Base-by-base conservation (phyloP, 2,888 invertebrate genomes). In the Troglohyphantes excavatus region DNA sequence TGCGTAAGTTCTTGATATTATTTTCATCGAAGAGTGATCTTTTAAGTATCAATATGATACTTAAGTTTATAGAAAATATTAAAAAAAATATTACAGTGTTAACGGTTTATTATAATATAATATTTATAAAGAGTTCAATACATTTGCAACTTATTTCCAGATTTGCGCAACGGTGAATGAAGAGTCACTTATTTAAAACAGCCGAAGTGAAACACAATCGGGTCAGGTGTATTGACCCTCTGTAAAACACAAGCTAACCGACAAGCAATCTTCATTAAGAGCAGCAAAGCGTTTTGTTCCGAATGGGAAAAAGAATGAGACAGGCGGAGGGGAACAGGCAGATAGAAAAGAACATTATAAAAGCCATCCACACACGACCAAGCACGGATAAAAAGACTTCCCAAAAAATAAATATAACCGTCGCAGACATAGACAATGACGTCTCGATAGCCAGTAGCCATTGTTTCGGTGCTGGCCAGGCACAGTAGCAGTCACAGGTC, bases 371-470 rank as follows among this genome's bases (percentile, higher is more conserved):
- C 83, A 73, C 59, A 9, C 83, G 83, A 43, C 39, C 83, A 43
- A 43, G 73, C 83, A 83, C 63, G 73, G 61, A 83, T 73, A 61
- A 63, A 83, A 70, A 70, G 26, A 23, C 26, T 26, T 73, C 72
- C 27, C 65, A 59, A 59, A n/a, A 29, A 73, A 73, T 73, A 83
- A 83, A 73, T 73, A 82, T 27, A 63, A n/a, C 53, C 53, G n/a
- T n/a, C 53, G 21, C 63, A 61, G 53, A 83, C 73, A 61, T 23
- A 63, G 73, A 83, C 83, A 83, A 83, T 83, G 83, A 73, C 72
- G 83, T 83, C 63, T 73, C 83, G 83, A 83, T 83, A 73, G 83
- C 72, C 83, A 70, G 53, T 70, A 21, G 53, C 83, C 83, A 83
- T 83, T 83, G 83, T 83, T 83, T 83, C 63, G 72, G 21, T 33